A percentile compares a stretch with the other conserved stretches of the same genome.
These are phyloP conservation scores for Clarias batrachus DNA, from an alignment of 2,113 vertebrate species.

Conservation along the genomic window DNA sequence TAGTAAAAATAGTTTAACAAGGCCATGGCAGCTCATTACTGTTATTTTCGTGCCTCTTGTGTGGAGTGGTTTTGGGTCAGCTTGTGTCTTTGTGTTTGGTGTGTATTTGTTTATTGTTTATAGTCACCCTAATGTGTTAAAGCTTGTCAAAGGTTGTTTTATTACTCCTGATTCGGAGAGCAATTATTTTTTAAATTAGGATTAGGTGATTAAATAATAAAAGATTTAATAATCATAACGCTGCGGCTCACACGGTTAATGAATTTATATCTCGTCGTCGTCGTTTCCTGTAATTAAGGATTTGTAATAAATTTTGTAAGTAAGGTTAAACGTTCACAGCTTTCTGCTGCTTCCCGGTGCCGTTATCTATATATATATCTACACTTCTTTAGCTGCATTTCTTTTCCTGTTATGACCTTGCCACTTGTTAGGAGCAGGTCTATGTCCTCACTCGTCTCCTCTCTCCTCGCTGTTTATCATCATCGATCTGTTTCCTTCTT, in stretches of 20 bases:
- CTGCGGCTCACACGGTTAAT: background rate
- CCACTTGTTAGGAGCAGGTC: constrained; percentile 1
- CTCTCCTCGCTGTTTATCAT: constrained; percentile 3
- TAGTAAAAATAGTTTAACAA: background rate
- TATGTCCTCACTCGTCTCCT: background rate
- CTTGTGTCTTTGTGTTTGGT: too few species aligned
- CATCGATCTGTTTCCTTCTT: constrained; percentile 8
- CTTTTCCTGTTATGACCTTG: background rate
- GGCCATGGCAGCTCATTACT: background rate
- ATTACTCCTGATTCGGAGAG: background rate
- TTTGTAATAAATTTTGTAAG: background rate
- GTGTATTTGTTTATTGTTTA: too few species aligned
- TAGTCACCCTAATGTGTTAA: background rate
- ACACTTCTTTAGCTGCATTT: background rate
- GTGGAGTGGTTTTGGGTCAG: background rate
- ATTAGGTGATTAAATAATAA: background rate
- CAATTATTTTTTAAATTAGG: background rate
- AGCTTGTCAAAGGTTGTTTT: background rate
- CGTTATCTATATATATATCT: background rate
- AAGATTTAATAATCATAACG: background rate
- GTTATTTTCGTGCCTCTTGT: background rate
- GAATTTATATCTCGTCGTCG: background rate
- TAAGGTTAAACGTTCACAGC: background rate
- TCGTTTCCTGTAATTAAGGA: background rate
- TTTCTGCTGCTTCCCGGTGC: background rate